Evolutionary conservation across 2,888 invertebrate species (phyloP), one percentile per base, ranked within the genome.

Genomic region (Drosophila paracracens): DNA sequence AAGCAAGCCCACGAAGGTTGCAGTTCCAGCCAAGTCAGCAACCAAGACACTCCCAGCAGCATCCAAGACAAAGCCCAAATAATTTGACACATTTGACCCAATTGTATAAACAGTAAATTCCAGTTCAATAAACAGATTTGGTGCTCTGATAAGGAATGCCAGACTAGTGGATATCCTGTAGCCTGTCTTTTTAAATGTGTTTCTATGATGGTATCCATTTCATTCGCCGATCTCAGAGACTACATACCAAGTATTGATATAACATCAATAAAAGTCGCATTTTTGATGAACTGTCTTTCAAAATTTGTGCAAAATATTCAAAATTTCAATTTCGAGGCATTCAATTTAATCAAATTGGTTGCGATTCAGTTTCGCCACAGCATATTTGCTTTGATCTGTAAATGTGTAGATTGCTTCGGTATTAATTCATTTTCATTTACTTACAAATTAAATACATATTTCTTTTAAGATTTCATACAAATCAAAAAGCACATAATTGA

Each of bases 1-100:
- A n/a, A 10, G 2, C 11, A 79, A 68, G 16, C 2, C 31, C 29
- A 70, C 70, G 27, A 70, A 56, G 36, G n/a, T 11, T 10, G 10
- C 40, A 21, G 21, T 4, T 4, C 8, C 38, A 25, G 25, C 11
- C 58, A 76, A 46, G 27, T 76, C 75, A n/a, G 1, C 58, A 2
- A 61, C 70, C 13, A 75, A 64, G 10, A 40, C 60, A 2, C 4
- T 13, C 43, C 35, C 61, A 29, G 11, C 33, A 38, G 57, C 59
- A 38, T 43, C 40, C 4, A 66, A 61, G 51, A 1, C 50, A 18
- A 70, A 68, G 18, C 6, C 48, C 31, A 59, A 35, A 10, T 58
- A 60, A 51, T 60, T 18, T 7, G 4, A 46, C 36, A 52, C 25
- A n/a, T 29, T 33, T 33, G 4, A n/a, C 4, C 27, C 27, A 57